A percentile compares a stretch with the other conserved stretches of the same genome.
Evolutionary conservation across 2,113 vertebrate genomes (phyloP).

Genomic region (Collichthys lucidus): DNA sequence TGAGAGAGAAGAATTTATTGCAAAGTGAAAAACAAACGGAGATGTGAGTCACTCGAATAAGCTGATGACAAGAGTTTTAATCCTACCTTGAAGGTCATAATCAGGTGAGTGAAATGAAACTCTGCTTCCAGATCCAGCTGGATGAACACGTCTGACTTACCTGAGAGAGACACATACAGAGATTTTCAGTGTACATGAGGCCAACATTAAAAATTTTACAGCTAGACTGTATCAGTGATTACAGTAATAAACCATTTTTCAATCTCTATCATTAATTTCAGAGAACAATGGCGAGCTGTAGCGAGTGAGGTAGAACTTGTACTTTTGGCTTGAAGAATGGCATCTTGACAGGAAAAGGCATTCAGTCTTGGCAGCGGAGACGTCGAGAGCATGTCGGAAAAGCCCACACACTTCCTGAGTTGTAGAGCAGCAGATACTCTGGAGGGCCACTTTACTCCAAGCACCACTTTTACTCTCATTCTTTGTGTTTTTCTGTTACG

Average conservation of each 20-base stretch:
- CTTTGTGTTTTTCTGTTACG: conserved; percentile 8
- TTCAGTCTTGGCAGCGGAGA: conserved; percentile 50
- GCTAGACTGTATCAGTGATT: neutral
- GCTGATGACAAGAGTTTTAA: neutral
- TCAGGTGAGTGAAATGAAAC: conserved; percentile 90
- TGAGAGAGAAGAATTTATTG: conserved; percentile 36
- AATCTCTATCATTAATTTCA: neutral
- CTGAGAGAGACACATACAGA: conserved; percentile 62
- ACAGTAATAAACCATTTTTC: conserved; percentile 1
- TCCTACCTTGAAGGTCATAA: conserved; percentile 89
- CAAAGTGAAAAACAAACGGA: neutral
- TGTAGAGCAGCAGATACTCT: conserved; percentile 9
- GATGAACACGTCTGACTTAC: conserved; percentile 83
- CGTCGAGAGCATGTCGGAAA: conserved; percentile 22
- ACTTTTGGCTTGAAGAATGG: conserved; percentile 21
- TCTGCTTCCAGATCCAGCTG: conserved; percentile 89
- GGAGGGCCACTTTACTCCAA: conserved; percentile 21
- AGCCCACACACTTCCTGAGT: conserved; percentile 69
- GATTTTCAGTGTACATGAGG: neutral
- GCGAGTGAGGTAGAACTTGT: conserved; percentile 24
- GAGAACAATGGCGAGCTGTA: neutral
- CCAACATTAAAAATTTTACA: neutral
- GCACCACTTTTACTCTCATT: conserved; percentile 26
- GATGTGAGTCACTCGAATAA: neutral
- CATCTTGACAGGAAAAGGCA: conserved; percentile 49